Percentiles rank a stretch among this genome's conserved stretches.
These are phyloP conservation scores for Platysteira castanea DNA, from an alignment of 2,113 vertebrate species.

Conservation along the genomic window DNA sequence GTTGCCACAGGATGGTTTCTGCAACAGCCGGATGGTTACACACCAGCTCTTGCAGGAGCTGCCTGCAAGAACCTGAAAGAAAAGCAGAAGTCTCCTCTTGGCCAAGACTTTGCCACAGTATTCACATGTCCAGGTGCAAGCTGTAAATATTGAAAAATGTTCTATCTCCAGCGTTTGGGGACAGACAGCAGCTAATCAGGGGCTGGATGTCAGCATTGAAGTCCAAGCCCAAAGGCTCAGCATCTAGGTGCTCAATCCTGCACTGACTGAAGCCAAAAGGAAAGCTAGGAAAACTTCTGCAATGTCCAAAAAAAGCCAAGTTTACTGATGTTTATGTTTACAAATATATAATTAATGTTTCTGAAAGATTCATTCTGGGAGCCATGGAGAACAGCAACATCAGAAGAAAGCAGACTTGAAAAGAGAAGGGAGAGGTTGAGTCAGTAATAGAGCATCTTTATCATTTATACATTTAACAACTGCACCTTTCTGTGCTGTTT, in stretches of 20 bases:
- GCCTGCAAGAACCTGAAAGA: not conserved
- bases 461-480: not conserved
- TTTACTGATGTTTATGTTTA: not conserved
- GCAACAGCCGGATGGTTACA: not conserved
- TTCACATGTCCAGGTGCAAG: not conserved
- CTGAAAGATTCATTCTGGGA: not conserved
- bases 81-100: not conserved
- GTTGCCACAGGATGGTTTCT: not conserved
- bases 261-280: not conserved
- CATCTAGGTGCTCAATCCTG: not conserved
- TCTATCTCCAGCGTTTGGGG: not conserved
- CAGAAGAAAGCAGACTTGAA: not conserved
- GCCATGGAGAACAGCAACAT: not conserved
- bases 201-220: not conserved
- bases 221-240: not conserved
- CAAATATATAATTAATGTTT: not conserved
- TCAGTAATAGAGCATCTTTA: not conserved
- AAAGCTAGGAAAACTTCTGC: not conserved
- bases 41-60: not conserved
- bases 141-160: not conserved
- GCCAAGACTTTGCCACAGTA: not conserved
- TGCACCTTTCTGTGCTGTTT: not conserved
- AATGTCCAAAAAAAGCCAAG: not conserved
- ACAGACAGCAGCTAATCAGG: not conserved
- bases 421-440: not conserved